Conservation (phyloP, 2,888 invertebrate genomes). For the Heteromyza rotundicornis region DNA sequence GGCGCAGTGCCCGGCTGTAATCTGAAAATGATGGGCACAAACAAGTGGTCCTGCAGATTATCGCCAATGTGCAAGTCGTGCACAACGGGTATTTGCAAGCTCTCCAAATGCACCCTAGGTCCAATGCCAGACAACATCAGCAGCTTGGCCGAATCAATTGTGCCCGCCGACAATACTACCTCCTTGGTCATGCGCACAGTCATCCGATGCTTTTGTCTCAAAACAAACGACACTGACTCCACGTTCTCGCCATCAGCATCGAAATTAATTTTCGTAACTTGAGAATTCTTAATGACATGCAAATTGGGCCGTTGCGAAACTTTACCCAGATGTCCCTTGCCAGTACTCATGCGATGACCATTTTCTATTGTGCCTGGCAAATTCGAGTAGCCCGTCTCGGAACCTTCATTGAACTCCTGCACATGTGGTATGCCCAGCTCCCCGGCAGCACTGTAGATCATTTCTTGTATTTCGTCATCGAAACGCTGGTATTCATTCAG, state of each 20-base stretch:
- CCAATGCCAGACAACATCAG: conserved; percentile 59
- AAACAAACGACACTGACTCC: conserved; percentile 62
- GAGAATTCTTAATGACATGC: conserved; percentile 66
- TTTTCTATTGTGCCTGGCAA: conserved; percentile 65
- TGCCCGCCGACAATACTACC: conserved; percentile 54
- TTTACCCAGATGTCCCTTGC: conserved; percentile 72
- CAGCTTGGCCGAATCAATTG: conserved; percentile 55
- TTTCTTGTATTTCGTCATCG: conserved; percentile 30
- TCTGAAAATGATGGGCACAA: conserved; percentile 60
- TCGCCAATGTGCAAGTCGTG: conserved; percentile 67
- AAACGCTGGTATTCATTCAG: conserved; percentile 58
- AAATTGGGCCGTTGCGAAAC: conserved; percentile 66
- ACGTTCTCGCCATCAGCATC: conserved; percentile 62
- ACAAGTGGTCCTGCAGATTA: conserved; percentile 82
- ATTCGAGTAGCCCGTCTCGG: conserved; percentile 64
- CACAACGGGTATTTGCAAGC: conserved; percentile 40
- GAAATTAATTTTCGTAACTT: conserved; percentile 66
- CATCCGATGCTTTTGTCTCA: conserved; percentile 61
- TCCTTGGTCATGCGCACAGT: conserved; percentile 45
- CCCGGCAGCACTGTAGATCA: conserved; percentile 61
- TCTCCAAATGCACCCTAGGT: conserved; percentile 39
- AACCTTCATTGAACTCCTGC: conserved; percentile 56
- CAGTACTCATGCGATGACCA: conserved; percentile 76
- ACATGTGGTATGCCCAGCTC: conserved; percentile 63
- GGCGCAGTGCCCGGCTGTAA: conserved; percentile 54